Evolutionary conservation across 2,113 vertebrate genomes (phyloP).

Genomic region (Pituophis catenifer): DNA sequence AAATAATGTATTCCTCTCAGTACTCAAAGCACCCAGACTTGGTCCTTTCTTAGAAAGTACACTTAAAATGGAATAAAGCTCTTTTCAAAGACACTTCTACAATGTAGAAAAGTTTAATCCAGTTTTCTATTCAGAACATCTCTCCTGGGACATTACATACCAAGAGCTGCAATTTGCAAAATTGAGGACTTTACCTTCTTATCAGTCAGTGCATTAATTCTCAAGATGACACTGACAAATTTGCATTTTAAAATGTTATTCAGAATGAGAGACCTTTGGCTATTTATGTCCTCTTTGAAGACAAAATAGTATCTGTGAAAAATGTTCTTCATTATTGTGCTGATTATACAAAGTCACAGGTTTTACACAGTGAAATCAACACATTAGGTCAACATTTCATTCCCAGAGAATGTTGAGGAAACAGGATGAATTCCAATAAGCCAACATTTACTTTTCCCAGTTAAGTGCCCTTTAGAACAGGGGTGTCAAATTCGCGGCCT

Average conservation of each 20-base stretch:
- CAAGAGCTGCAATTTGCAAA: constrained; percentile 9
- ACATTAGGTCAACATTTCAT: neutral
- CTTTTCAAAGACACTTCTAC: neutral
- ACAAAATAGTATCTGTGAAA: constrained; percentile 8
- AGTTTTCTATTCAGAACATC: neutral
- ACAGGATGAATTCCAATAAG: neutral
- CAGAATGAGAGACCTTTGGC: neutral
- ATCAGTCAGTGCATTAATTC: constrained; percentile 19
- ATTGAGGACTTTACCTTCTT: neutral
- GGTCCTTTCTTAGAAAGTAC: neutral
- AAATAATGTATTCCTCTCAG: neutral
- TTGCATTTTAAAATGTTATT: constrained; percentile 20
- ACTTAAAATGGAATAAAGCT: neutral
- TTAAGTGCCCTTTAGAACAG: neutral
- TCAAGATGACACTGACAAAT: neutral
- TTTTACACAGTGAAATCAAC: neutral
- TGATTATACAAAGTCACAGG: neutral
- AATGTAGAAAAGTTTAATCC: neutral
- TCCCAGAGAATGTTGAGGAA: neutral
- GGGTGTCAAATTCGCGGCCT: no score
- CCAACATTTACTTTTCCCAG: neutral
- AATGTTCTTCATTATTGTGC: constrained; percentile 10
- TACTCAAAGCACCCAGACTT: neutral
- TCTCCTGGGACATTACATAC: neutral
- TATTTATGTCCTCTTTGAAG: constrained; percentile 23